Conservation (phyloP, 2,113 vertebrate species). For the Ceyx melanurus region DNA sequence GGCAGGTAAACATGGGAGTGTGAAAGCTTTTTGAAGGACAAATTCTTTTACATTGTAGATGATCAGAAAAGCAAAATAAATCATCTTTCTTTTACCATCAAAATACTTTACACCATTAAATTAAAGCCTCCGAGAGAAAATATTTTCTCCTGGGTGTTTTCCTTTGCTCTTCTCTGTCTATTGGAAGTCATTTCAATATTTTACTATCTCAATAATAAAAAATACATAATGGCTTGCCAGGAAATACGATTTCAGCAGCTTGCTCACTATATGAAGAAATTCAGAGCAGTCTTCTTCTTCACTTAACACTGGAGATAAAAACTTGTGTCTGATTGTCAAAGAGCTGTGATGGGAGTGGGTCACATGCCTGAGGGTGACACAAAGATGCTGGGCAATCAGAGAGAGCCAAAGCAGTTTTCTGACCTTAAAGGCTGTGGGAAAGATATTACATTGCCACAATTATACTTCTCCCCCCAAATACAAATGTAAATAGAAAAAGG, state of each 20-base stretch:
- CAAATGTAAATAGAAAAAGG: background rate
- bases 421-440: background rate
- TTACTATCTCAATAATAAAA: conserved; percentile 64
- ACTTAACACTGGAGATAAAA: background rate
- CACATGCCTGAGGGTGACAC: background rate
- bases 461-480: background rate
- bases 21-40: background rate
- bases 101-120: conserved; percentile 33
- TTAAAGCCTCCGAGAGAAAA: conserved; percentile 32
- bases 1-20: background rate
- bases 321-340: background rate
- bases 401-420: background rate
- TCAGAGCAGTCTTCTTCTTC: background rate
- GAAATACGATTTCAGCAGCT: background rate
- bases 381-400: background rate
- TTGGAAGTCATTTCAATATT: conserved; percentile 65
- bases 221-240: conserved; percentile 28
- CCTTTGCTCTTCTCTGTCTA: conserved; percentile 11
- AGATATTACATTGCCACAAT: background rate
- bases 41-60: background rate
- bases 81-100: conserved; percentile 25
- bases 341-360: background rate
- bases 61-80: conserved; percentile 18
- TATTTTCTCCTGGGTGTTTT: conserved; percentile 51
- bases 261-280: background rate